Percentiles rank a stretch among this genome's conserved stretches.
These are phyloP conservation scores for Carabus problematicus DNA, from an alignment of 2,888 invertebrate genomes.

Conservation along the genomic window DNA sequence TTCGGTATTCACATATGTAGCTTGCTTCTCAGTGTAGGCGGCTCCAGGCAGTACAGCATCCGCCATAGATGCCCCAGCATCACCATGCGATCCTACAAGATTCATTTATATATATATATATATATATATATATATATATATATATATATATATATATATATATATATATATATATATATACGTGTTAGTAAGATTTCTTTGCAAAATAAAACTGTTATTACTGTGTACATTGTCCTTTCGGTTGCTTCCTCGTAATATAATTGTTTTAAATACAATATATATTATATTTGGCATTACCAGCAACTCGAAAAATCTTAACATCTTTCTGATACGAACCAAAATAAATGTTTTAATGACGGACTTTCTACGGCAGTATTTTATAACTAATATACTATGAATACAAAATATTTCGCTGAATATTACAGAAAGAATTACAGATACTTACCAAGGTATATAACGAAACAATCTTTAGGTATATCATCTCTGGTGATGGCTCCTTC, in stretches of 20 bases:
- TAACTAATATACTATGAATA: too few relatives aligned
- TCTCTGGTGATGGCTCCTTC: constrained; percentile 77
- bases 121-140: too few relatives aligned
- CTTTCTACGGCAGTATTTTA: background rate
- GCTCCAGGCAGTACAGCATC: constrained; percentile 94
- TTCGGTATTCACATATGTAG: constrained; percentile 97
- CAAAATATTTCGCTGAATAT: constrained; percentile 13
- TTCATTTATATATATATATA: constrained; percentile 4
- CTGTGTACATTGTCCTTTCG: background rate
- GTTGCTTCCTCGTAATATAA: too few relatives aligned
- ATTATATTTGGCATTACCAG: too few relatives aligned
- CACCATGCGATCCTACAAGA: constrained; percentile 89
- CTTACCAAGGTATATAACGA: constrained; percentile 87
- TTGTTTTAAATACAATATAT: too few relatives aligned
- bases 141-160: too few relatives aligned
- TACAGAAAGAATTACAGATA: background rate
- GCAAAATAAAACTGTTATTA: too few relatives aligned
- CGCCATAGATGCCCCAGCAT: constrained; percentile 89
- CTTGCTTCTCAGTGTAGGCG: constrained; percentile 98
- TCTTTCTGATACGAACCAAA: too few relatives aligned
- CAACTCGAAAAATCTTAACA: too few relatives aligned
- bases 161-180: too few relatives aligned
- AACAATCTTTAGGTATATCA: constrained; percentile 80
- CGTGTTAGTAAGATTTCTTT: too few relatives aligned
- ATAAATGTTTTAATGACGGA: too few relatives aligned